phyloP scores from a whole-genome alignment of 2,888 invertebrate species.

The Epinotia ramella region DNA sequence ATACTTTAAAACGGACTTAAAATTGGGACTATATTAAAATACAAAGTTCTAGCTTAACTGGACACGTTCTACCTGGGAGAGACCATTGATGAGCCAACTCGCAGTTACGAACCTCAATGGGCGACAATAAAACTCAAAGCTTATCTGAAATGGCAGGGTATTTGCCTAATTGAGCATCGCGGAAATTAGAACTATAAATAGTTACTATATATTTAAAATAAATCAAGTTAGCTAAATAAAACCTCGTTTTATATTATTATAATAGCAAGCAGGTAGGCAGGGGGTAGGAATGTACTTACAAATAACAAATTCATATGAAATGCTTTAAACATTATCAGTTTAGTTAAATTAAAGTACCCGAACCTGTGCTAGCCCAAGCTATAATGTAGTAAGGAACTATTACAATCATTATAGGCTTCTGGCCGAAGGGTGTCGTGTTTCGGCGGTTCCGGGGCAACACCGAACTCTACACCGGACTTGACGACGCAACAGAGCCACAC shows the following conservation, averaged over 20 bases:
- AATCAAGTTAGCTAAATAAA: not conserved
- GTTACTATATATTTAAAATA: not conserved
- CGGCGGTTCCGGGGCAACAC: too few relatives aligned
- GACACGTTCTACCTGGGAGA: constrained; percentile 67
- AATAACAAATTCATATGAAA: too few relatives aligned
- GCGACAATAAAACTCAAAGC: constrained; percentile 71
- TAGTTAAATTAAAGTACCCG: too few relatives aligned
- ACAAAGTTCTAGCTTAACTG: constrained; percentile 59
- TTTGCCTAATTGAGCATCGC: not conserved
- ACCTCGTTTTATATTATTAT: not conserved
- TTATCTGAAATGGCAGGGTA: constrained; percentile 62
- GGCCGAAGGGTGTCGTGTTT: too few relatives aligned
- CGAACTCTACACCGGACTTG: too few relatives aligned
- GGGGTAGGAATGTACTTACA: too few relatives aligned
- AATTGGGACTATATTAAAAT: constrained; percentile 50
- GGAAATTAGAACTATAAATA: not conserved
- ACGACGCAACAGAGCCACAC: too few relatives aligned
- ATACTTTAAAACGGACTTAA: constrained; percentile 48
- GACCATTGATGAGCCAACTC: constrained; percentile 75
- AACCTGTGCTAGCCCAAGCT: too few relatives aligned
- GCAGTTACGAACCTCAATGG: constrained; percentile 74
- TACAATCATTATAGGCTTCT: too few relatives aligned
- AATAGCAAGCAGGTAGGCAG: too few relatives aligned
- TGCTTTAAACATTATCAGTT: too few relatives aligned
- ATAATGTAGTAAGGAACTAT: too few relatives aligned